phyloP scores from a whole-genome alignment of 2,797 vertebrate species.

The Hafferia zeledoni region DNA sequence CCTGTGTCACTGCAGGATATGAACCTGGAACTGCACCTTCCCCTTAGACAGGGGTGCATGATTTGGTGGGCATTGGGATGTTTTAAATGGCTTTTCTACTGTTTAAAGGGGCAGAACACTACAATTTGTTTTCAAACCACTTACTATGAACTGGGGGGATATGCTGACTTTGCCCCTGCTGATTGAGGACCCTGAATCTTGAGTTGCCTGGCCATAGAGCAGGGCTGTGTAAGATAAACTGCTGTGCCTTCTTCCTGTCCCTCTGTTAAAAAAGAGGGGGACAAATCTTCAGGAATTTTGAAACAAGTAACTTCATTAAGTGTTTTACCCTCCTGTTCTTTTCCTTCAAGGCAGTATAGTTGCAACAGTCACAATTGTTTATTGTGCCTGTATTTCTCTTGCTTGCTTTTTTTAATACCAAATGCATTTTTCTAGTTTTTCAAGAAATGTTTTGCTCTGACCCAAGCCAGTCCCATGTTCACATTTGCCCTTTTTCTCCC shows the following conservation, averaged over 20 bases:
- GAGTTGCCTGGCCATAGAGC: neutral
- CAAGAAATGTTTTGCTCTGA: neutral
- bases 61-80: neutral
- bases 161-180: neutral
- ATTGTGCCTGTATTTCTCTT: neutral
- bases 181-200: neutral
- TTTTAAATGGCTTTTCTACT: neutral
- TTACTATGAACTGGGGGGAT: neutral
- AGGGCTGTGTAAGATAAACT: neutral
- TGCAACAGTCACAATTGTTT: neutral
- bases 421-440: neutral
- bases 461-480: neutral
- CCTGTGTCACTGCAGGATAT: fast-evolving
- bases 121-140: neutral
- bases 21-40: neutral
- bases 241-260: neutral
- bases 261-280: neutral
- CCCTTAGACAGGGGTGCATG: neutral
- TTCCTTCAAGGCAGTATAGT: neutral
- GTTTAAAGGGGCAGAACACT: neutral
- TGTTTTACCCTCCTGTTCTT: neutral
- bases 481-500: neutral
- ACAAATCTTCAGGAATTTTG: neutral
- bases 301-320: neutral
- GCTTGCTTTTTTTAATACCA: neutral